phyloP scores from a whole-genome alignment of 2,113 vertebrate species.

The Lophochroa leadbeateri region DNA sequence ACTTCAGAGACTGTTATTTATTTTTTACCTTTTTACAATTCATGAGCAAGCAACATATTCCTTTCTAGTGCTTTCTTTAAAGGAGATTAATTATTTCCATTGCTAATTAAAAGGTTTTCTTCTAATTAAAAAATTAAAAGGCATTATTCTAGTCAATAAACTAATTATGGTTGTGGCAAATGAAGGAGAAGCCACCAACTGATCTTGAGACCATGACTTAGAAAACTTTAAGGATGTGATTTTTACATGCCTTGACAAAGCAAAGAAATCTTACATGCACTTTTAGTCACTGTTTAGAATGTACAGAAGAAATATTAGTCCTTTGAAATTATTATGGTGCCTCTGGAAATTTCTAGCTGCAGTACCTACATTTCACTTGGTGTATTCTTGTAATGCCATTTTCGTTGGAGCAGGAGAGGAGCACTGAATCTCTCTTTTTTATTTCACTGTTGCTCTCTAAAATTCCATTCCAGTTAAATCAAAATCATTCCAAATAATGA shows the following conservation, averaged over 20 bases:
- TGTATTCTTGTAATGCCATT: not conserved
- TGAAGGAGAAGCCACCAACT: not conserved
- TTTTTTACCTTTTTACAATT: not conserved
- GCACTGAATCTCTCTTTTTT: not conserved
- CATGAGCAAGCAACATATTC: not conserved
- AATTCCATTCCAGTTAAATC: not conserved
- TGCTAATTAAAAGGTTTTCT: constrained; percentile 37
- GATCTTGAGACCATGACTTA: not conserved
- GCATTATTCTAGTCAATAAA: constrained; percentile 53
- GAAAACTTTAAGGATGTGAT: not conserved
- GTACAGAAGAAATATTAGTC: not conserved
- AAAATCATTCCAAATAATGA: not conserved
- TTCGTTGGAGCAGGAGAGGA: not conserved
- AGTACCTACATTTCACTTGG: not conserved
- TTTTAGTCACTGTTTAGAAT: not conserved
- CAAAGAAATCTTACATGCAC: not conserved
- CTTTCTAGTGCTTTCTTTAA: constrained; percentile 43
- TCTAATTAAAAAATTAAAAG: constrained; percentile 61
- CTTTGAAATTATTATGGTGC: not conserved
- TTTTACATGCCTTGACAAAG: not conserved
- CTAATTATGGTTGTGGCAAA: constrained; percentile 51
- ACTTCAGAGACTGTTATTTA: not conserved
- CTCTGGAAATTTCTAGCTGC: not conserved
- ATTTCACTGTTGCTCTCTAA: not conserved
- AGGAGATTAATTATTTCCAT: constrained; percentile 52